These are phyloP conservation scores for Athetis lepigone DNA, from an alignment of 2,888 invertebrate species.

Conservation along the genomic window DNA sequence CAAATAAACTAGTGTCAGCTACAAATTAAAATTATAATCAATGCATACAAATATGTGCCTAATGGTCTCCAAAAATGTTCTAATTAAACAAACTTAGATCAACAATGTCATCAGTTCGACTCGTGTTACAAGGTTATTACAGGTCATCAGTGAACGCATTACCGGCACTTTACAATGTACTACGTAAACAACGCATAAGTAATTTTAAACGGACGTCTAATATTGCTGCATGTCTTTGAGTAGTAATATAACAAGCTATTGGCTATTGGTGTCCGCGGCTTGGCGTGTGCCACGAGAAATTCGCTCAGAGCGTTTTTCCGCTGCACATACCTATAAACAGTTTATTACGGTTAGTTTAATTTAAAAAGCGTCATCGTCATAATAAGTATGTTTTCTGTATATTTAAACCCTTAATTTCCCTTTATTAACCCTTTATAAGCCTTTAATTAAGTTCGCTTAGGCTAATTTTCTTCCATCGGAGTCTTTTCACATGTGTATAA, in stretches of 20 bases:
- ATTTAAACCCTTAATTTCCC: no score
- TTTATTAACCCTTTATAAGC: no score
- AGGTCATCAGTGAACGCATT: conserved; percentile 38
- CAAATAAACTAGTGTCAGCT: conserved; percentile 11
- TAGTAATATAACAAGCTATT: conserved; percentile 3
- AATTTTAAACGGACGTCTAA: conserved; percentile 10
- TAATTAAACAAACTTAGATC: conserved; percentile 30
- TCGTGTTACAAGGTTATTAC: conserved; percentile 44
- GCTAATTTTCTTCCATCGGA: no score
- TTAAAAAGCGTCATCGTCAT: no score
- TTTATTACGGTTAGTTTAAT: no score
- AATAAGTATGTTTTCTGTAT: no score
- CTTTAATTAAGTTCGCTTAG: no score
- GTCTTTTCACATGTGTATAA: no score
- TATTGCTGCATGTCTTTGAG: conserved; percentile 2
- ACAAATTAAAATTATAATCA: conserved; percentile 25
- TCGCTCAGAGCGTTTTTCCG: no score
- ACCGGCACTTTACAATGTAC: conserved; percentile 27
- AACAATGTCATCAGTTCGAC: conserved; percentile 23
- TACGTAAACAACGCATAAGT: conserved; percentile 16
- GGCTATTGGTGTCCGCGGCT: no score
- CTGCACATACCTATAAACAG: no score
- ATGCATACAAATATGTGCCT: conserved; percentile 26
- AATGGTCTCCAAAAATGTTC: conserved; percentile 25
- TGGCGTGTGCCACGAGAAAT: no score